phyloP scores from a whole-genome alignment of 2,888 invertebrate species.

The Choristoneura rosaceana region DNA sequence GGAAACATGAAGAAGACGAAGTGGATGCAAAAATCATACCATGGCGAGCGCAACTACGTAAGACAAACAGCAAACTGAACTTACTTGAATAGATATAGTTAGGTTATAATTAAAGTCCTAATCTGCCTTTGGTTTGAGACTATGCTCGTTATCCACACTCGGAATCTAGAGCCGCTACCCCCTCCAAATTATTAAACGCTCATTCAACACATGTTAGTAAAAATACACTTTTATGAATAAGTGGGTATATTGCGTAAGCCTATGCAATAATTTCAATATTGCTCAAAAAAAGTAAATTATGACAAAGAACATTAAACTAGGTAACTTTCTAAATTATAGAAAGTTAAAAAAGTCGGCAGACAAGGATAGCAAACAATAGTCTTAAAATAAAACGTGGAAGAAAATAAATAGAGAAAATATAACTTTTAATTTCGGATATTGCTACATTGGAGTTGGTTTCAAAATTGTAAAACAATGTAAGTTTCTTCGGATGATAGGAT shows the following conservation, averaged over 20 bases:
- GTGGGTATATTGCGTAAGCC: not conserved
- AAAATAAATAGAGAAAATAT: not conserved
- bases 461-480: not conserved
- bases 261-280: not conserved
- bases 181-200: too few species aligned
- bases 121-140: not conserved
- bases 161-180: not conserved
- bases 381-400: not conserved
- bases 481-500: not conserved
- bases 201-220: too few species aligned
- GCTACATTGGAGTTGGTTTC: not conserved
- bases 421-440: not conserved
- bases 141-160: not conserved
- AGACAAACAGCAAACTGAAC: conserved; percentile 95
- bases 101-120: conserved; percentile 19
- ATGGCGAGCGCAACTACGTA: conserved; percentile 95
- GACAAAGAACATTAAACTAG: not conserved
- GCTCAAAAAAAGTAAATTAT: not conserved
- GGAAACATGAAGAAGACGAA: conserved; percentile 80
- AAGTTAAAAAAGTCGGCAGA: not conserved
- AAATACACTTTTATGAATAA: not conserved
- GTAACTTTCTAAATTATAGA: not conserved
- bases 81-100: conserved; percentile 86
- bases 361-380: not conserved
- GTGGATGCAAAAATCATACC: conserved; percentile 91